A percentile compares a stretch with the other conserved stretches of the same genome.
These are phyloP conservation scores for Strigamia maritima DNA, from an alignment of 2,888 invertebrate genomes.

Conservation along the genomic window DNA sequence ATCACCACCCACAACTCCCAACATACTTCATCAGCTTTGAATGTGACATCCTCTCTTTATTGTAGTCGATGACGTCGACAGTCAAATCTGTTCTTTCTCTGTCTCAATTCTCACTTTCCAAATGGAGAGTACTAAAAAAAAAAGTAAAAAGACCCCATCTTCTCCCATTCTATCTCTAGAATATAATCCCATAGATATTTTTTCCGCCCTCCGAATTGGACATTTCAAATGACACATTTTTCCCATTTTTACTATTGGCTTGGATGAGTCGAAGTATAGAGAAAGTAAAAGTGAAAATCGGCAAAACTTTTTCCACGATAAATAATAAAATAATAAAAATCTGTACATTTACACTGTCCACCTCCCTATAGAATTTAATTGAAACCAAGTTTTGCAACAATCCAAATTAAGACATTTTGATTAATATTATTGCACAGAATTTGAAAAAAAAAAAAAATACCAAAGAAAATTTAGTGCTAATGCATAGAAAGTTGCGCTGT, in stretches of 20 bases:
- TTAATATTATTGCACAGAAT: neutral
- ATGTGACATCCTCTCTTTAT: neutral
- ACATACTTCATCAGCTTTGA: constrained; percentile 21
- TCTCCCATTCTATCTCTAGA: neutral
- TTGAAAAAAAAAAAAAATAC: neutral
- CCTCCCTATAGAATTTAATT: too few relatives aligned
- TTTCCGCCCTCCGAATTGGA: neutral
- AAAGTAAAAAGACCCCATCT: neutral
- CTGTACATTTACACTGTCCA: neutral
- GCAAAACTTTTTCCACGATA: neutral
- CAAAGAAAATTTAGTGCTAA: neutral
- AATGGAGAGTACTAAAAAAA: neutral
- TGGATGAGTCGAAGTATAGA: neutral
- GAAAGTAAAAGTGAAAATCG: constrained; percentile 13
- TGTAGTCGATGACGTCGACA: neutral
- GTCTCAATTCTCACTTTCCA: constrained; percentile 13
- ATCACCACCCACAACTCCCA: neutral
- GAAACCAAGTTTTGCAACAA: neutral
- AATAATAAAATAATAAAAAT: neutral
- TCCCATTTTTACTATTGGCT: neutral
- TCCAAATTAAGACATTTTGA: neutral
- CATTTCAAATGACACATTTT: constrained; percentile 31
- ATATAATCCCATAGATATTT: constrained; percentile 19
- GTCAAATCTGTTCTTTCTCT: neutral
- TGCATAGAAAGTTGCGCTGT: neutral